A percentile compares a stretch with the other conserved stretches of the same genome.
phyloP scores from a whole-genome alignment of 2,113 vertebrate genomes.

The Carassius carassius region DNA sequence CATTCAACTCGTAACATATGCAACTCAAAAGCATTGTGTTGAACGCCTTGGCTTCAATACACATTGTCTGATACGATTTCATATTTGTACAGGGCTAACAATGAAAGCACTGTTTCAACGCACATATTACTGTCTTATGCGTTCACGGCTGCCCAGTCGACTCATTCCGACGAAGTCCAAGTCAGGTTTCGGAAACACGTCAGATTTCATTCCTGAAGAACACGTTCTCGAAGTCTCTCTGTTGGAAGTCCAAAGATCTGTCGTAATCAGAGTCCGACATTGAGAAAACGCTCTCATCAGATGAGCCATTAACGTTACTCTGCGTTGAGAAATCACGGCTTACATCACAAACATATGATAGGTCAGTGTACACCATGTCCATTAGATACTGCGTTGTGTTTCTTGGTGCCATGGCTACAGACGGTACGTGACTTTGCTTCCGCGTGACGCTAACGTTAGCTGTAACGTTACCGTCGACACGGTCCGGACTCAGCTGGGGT shows the following conservation, averaged over 20 bases:
- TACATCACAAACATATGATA: neutral
- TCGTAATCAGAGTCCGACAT: constrained; percentile 57
- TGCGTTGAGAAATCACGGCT: neutral
- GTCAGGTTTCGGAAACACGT: neutral
- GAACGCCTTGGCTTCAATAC: neutral
- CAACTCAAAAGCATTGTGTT: neutral
- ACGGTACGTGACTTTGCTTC: neutral
- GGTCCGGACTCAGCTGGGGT: neutral
- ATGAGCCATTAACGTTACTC: constrained; percentile 11
- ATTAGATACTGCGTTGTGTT: constrained; percentile 80
- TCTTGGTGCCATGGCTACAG: constrained; percentile 52
- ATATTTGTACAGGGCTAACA: neutral
- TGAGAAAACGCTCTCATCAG: neutral
- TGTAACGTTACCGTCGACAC: neutral
- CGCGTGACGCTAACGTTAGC: no score
- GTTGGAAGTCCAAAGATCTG: constrained; percentile 65
- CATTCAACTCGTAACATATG: constrained; percentile 45
- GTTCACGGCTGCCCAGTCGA: neutral
- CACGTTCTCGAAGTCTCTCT: constrained; percentile 71
- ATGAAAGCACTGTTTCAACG: constrained; percentile 36
- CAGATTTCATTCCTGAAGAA: constrained; percentile 48
- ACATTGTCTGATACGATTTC: neutral
- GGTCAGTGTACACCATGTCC: constrained; percentile 66
- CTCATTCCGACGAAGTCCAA: constrained; percentile 38
- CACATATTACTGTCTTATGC: constrained; percentile 63